phyloP scores from a whole-genome alignment of 2,888 invertebrate genomes.

The Oxycera nigricornis region DNA sequence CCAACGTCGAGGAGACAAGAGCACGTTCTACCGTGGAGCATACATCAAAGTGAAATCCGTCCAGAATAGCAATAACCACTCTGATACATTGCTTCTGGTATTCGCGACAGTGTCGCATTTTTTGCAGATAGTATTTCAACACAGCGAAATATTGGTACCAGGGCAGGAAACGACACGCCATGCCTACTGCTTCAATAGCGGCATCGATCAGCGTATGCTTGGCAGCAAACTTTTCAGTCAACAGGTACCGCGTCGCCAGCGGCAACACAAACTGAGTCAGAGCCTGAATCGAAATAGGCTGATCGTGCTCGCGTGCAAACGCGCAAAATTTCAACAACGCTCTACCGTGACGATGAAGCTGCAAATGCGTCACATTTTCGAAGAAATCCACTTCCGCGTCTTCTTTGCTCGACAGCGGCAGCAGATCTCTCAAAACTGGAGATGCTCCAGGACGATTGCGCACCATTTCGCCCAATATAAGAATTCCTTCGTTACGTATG shows the following conservation, averaged over 20 bases:
- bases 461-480: constrained; percentile 77
- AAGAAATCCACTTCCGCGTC: constrained; percentile 94
- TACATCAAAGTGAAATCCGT: constrained; percentile 88
- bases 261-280: constrained; percentile 88
- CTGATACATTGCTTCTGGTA: constrained; percentile 85
- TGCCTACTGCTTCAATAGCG: constrained; percentile 81
- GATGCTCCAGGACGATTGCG: constrained; percentile 75
- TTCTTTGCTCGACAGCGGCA: constrained; percentile 70
- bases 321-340: constrained; percentile 80
- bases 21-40: not conserved
- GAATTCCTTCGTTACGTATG: constrained; percentile 80
- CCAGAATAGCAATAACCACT: constrained; percentile 78
- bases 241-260: constrained; percentile 79
- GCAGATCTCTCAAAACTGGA: constrained; percentile 74
- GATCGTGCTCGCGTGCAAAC: constrained; percentile 68
- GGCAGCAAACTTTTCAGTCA: constrained; percentile 75
- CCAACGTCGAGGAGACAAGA: not conserved
- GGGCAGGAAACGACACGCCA: constrained; percentile 78
- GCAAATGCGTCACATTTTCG: constrained; percentile 88
- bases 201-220: constrained; percentile 85
- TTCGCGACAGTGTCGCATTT: constrained; percentile 74
- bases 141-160: constrained; percentile 90
- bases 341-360: constrained; percentile 83
- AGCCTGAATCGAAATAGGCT: constrained; percentile 71
- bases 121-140: constrained; percentile 79